Base-by-base conservation (phyloP, 2,113 vertebrate species). In the Bubo blakistoni region DNA sequence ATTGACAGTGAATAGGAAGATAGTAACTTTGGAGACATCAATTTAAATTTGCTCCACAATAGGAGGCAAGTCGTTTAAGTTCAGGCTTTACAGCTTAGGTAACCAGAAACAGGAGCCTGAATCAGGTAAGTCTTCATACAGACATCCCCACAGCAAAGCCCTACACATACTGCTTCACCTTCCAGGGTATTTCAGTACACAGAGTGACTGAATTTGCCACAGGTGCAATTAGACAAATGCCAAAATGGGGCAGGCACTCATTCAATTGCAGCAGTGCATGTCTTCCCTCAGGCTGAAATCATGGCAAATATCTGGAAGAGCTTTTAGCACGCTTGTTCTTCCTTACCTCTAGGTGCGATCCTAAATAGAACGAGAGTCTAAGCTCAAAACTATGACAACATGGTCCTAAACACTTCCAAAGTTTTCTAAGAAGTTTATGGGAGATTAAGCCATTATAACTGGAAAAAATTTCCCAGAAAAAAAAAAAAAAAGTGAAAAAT, bases 1-100 rank as follows among this genome's bases (percentile, higher is more conserved):
- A 73, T 15, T 0, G 0, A n/a, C 55, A 27, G 25, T 6, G 2
- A 73, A 10, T 8, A 13, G 82, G 22, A 42, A 46, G 36, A 11
- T 36, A 24, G 17, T 21, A 6, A 20, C 63, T 66, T 57, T 7
- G 62, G 58, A 70, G 27, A 36, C 11, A 57, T 0, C 44, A 24
- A 25, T 42, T 83, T 12, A 49, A 73, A 61, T 84, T 70, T 71
- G 32, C 18, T 72, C 26, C n/a, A 29, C 67, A 46, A 32, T 0
- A 44, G 25, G 26, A 2, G 67, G 67, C 49, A 57, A 65, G 46
- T 65, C 9, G 4, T 4, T 82, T 55, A 77, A 49, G 44, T 40
- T 69, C n/a, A 93, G 52, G 38, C 13, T 88, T 79, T 67, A 20
- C 15, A 71, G 57, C 16, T 67, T 10, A 59, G 57, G 22, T 29